phyloP scores from a whole-genome alignment of 2,113 vertebrate species.

The Colius striatus region DNA sequence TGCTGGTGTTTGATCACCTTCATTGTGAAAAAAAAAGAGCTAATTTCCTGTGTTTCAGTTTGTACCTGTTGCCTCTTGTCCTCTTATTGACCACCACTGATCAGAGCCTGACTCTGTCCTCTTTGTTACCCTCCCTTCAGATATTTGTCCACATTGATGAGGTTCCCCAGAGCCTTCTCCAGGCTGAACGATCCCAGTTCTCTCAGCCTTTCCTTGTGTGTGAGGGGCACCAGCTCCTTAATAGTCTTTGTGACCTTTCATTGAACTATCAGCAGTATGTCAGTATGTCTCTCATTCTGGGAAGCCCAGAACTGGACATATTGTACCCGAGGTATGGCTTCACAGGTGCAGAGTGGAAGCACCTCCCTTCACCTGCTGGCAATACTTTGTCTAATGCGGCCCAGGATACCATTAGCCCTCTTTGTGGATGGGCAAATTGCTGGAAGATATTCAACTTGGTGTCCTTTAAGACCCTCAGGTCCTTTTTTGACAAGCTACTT shows the following conservation, averaged over 20 bases:
- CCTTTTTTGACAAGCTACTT: not conserved
- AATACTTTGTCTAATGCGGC: not conserved
- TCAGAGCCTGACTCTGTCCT: not conserved
- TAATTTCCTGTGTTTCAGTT: not conserved
- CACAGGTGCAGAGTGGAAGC: rapidly evolving
- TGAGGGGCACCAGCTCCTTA: not conserved
- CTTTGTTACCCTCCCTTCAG: not conserved
- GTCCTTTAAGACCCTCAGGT: not conserved
- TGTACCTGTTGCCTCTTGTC: not conserved
- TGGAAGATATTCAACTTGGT: not conserved
- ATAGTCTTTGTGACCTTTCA: not conserved
- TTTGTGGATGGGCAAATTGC: not conserved
- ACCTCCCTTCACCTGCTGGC: not conserved
- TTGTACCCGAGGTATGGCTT: not conserved
- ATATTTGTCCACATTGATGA: not conserved
- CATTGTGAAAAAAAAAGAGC: not conserved
- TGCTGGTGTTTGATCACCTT: not conserved
- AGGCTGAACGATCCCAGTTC: not conserved
- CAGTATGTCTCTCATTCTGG: not conserved
- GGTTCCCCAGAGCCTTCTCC: not conserved
- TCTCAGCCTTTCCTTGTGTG: not conserved
- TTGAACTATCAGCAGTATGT: not conserved
- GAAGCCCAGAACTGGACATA: not conserved
- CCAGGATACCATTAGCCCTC: not conserved
- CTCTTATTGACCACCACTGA: not conserved